Percentiles rank a stretch among this genome's conserved stretches.
Conservation (phyloP, 2,113 vertebrate species). For the Paramisgurnus dabryanus region DNA sequence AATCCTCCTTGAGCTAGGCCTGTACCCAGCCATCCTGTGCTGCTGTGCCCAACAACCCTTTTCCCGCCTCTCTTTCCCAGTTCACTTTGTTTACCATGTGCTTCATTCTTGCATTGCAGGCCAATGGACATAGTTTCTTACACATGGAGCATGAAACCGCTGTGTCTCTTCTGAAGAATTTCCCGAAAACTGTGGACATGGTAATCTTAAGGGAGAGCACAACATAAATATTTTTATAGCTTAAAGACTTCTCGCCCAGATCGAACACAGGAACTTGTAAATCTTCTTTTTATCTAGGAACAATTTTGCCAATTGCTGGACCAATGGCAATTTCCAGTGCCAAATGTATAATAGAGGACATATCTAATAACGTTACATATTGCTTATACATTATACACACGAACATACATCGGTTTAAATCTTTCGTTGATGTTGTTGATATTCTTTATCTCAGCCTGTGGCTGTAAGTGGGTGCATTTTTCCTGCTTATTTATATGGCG, state of each 20-base stretch:
- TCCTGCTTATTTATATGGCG: constrained; percentile 68
- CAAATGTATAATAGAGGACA: constrained; percentile 93
- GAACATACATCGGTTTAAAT: constrained; percentile 72
- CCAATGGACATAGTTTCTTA: constrained; percentile 99
- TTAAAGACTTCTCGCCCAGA: constrained; percentile 61
- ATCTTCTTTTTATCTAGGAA: constrained; percentile 77
- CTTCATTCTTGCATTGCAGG: constrained; percentile 87
- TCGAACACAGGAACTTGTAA: constrained; percentile 61
- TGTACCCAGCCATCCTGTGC: constrained; percentile 70
- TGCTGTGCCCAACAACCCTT: constrained; percentile 52
- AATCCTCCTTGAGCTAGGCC: constrained; percentile 72
- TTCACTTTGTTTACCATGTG: constrained; percentile 55
- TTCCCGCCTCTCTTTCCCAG: background rate
- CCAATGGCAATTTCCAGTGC: constrained; percentile 99
- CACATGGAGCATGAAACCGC: constrained; percentile 98
- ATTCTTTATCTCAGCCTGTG: constrained; percentile 83
- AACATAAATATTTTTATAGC: constrained; percentile 86
- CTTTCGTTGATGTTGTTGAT: constrained; percentile 77
- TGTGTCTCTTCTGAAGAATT: constrained; percentile 98
- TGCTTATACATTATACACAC: constrained; percentile 53
- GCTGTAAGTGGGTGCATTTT: constrained; percentile 84
- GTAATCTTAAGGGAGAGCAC: constrained; percentile 98
- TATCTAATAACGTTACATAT: constrained; percentile 77
- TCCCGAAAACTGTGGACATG: constrained; percentile 98
- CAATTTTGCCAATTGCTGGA: constrained; percentile 99